Percentiles rank a stretch among this genome's conserved stretches.
Evolutionary conservation across 2,888 invertebrate species (phyloP).

Genomic region (Mesodorylaimus sp.): DNA sequence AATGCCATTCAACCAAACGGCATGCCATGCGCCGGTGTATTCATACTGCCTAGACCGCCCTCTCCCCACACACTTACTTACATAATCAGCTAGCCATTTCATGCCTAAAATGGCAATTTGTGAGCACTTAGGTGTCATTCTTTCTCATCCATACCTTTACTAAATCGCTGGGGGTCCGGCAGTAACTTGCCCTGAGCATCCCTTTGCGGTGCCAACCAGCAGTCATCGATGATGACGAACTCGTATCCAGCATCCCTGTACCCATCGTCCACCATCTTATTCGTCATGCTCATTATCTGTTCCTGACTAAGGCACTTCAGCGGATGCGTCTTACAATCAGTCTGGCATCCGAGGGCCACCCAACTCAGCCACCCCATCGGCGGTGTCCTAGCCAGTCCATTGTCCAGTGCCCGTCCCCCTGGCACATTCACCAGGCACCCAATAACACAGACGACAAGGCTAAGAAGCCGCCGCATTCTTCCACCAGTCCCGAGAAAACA

Average conservation of each 20-base stretch:
- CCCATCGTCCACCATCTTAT: slow-evolving; percentile 19
- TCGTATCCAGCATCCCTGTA: slow-evolving; percentile 30
- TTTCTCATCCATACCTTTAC: no score
- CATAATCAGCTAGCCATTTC: slow-evolving; percentile 21
- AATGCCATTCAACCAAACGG: no score
- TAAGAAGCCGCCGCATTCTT: no score
- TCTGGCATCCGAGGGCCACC: slow-evolving; percentile 68
- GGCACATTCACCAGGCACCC: no score
- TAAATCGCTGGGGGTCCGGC: slow-evolving; percentile 67
- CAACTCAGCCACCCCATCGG: slow-evolving; percentile 79
- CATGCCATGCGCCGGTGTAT: no score
- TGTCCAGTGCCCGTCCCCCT: no score
- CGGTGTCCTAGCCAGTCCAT: slow-evolving; percentile 60
- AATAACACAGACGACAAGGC: no score
- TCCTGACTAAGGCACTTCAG: slow-evolving; percentile 74
- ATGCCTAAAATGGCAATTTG: no score
- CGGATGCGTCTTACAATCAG: slow-evolving; percentile 67
- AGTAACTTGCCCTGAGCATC: slow-evolving; percentile 53
- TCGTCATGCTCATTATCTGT: slow-evolving; percentile 71
- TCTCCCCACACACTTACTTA: no score
- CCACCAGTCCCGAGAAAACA: no score
- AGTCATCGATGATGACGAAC: slow-evolving; percentile 42
- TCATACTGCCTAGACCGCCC: no score
- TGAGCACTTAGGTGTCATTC: no score
- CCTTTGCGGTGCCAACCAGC: slow-evolving; percentile 72